These are phyloP conservation scores for Lacerta bilineata DNA, from an alignment of 2,797 vertebrate species.

Conservation along the genomic window DNA sequence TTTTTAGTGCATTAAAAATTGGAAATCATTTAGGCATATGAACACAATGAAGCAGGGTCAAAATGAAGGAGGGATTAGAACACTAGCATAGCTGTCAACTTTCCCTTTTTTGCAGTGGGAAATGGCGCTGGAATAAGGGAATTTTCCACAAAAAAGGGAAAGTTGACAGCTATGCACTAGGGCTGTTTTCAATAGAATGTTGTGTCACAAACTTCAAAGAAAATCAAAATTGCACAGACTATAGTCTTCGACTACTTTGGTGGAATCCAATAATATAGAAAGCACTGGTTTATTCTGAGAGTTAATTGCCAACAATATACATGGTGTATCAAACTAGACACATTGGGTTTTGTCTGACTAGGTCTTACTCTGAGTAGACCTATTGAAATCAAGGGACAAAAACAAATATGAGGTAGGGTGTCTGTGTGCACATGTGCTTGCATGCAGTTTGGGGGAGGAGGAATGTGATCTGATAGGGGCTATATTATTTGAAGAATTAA, in stretches of 20 bases:
- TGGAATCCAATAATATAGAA: neutral
- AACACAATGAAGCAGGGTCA: neutral
- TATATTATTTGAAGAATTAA: neutral
- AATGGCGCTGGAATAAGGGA: too few relatives aligned
- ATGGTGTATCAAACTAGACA: neutral
- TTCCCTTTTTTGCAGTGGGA: too few relatives aligned
- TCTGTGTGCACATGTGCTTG: too few relatives aligned
- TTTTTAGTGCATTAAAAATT: neutral
- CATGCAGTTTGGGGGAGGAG: neutral
- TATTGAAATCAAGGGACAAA: too few relatives aligned
- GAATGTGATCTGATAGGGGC: neutral
- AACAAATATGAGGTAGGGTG: too few relatives aligned
- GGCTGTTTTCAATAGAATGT: neutral
- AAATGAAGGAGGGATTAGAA: neutral
- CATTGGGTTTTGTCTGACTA: neutral
- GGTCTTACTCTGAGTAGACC: too few relatives aligned
- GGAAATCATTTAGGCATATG: neutral
- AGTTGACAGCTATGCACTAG: neutral
- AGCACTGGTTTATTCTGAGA: neutral
- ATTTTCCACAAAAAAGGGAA: too few relatives aligned
- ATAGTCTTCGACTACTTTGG: neutral
- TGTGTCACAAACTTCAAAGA: neutral
- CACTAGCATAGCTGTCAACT: too few relatives aligned
- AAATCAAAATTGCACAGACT: neutral
- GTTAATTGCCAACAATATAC: neutral